Percentiles rank a stretch among this genome's conserved stretches.
phyloP scores from a whole-genome alignment of 2,797 vertebrate species.

The Oreortyx pictus region DNA sequence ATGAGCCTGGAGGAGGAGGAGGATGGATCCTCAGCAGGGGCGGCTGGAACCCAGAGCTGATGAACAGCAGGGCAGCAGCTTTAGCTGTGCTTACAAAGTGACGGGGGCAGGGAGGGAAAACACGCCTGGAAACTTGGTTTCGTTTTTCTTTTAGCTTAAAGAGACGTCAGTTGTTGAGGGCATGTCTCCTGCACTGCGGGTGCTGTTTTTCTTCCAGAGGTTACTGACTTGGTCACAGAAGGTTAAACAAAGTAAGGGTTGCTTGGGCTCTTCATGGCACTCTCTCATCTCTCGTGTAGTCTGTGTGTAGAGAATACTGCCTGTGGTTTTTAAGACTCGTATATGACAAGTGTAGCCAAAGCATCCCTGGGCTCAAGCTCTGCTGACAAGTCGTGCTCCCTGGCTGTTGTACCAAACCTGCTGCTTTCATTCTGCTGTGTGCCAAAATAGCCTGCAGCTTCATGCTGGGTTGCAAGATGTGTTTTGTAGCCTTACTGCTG shows the following conservation, averaged over 20 bases:
- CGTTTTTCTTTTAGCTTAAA: not conserved
- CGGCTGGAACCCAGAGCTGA: not conserved
- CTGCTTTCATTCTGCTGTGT: not conserved
- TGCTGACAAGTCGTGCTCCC: not conserved
- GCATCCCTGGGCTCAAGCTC: not conserved
- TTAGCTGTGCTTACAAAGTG: not conserved
- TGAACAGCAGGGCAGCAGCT: not conserved
- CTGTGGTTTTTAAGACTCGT: not conserved
- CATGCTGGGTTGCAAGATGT: not conserved
- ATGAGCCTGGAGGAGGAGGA: not conserved
- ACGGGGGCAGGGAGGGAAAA: not conserved
- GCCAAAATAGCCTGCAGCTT: not conserved
- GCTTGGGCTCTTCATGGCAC: rapidly evolving
- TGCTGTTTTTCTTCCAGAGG: not conserved
- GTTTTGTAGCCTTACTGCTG: not conserved
- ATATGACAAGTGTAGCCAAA: not conserved
- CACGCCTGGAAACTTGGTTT: not conserved
- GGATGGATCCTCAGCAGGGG: rapidly evolving
- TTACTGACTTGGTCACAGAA: not conserved
- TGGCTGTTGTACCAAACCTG: not conserved
- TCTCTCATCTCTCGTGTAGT: not conserved
- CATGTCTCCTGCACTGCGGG: not conserved
- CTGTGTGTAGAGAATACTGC: not conserved
- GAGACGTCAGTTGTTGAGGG: not conserved
- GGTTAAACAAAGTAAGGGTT: not conserved